A percentile compares a stretch with the other conserved stretches of the same genome.
These are phyloP conservation scores for Diogma glabrata DNA, from an alignment of 2,888 invertebrate species.

Conservation along the genomic window DNA sequence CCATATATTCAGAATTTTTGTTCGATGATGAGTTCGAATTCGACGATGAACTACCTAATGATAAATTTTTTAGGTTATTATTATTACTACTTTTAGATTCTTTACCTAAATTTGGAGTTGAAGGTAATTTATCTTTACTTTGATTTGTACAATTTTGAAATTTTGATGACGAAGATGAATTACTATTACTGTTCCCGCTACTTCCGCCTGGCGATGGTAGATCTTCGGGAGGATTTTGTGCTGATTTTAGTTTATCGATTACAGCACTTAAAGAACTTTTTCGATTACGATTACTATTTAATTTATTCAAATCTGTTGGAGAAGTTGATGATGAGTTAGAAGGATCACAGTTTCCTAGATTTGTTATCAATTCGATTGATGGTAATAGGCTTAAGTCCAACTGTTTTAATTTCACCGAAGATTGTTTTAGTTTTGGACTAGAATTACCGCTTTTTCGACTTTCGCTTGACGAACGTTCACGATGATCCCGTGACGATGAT, in stretches of 20 bases:
- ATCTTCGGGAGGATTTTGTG: slow-evolving; percentile 37
- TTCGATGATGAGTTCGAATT: slow-evolving; percentile 30
- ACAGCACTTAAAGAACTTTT: slow-evolving; percentile 73
- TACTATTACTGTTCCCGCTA: slow-evolving; percentile 4
- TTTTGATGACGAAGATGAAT: neutral
- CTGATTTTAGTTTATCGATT: slow-evolving; percentile 73
- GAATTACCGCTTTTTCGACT: slow-evolving; percentile 35
- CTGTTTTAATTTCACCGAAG: slow-evolving; percentile 53
- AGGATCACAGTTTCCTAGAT: slow-evolving; percentile 3
- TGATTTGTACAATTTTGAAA: neutral
- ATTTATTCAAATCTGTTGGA: slow-evolving; percentile 31
- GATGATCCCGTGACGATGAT: slow-evolving; percentile 9
- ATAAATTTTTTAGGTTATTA: neutral
- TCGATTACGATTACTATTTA: slow-evolving; percentile 53
- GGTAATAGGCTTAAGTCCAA: slow-evolving; percentile 45
- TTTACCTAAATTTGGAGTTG: neutral
- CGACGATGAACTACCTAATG: neutral
- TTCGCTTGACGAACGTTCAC: slow-evolving; percentile 17
- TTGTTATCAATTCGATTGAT: neutral
- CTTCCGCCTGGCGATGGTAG: slow-evolving; percentile 3
- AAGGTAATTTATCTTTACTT: neutral
- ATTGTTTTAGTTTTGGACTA: slow-evolving; percentile 56
- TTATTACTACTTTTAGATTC: slow-evolving; percentile 8
- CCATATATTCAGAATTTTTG: slow-evolving; percentile 77
- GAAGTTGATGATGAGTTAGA: neutral